Percentiles rank a stretch among this genome's conserved stretches.
Conservation (phyloP, 2,888 invertebrate genomes). For the Coelinius sp. region DNA sequence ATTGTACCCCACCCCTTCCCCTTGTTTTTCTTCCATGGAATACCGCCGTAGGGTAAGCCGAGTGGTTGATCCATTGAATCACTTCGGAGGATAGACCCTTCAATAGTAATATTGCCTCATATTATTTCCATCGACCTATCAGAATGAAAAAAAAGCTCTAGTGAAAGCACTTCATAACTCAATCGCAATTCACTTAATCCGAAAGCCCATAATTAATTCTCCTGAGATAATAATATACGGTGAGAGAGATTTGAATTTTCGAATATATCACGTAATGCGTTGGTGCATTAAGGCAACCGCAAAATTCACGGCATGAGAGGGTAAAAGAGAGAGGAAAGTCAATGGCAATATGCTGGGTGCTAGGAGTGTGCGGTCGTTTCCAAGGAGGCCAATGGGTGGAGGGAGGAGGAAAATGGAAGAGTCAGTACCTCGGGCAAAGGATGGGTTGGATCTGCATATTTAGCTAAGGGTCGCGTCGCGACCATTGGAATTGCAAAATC, state of each 20-base stretch:
- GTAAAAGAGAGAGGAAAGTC: background rate
- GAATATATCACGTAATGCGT: background rate
- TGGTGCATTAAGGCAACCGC: slow-evolving; percentile 6
- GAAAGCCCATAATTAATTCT: background rate
- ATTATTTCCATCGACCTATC: background rate
- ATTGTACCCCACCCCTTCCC: background rate
- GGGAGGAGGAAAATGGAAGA: slow-evolving; percentile 35
- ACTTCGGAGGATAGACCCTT: background rate
- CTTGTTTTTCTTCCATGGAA: slow-evolving; percentile 16
- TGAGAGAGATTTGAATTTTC: background rate
- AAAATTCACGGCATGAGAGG: background rate
- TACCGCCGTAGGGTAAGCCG: background rate
- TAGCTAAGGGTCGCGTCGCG: slow-evolving; percentile 65
- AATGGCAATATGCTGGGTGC: slow-evolving; percentile 12
- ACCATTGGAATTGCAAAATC: slow-evolving; percentile 71
- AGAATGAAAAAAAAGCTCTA: background rate
- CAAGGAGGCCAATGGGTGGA: slow-evolving; percentile 25
- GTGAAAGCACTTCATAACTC: background rate
- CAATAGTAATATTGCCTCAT: slow-evolving; percentile 15
- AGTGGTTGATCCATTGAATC: background rate
- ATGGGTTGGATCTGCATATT: slow-evolving; percentile 65
- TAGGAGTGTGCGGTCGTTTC: background rate
- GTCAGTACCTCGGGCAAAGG: slow-evolving; percentile 26
- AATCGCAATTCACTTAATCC: background rate
- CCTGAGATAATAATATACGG: background rate